phyloP scores from a whole-genome alignment of 2,888 invertebrate genomes.

The Iphiclides podalirius region DNA sequence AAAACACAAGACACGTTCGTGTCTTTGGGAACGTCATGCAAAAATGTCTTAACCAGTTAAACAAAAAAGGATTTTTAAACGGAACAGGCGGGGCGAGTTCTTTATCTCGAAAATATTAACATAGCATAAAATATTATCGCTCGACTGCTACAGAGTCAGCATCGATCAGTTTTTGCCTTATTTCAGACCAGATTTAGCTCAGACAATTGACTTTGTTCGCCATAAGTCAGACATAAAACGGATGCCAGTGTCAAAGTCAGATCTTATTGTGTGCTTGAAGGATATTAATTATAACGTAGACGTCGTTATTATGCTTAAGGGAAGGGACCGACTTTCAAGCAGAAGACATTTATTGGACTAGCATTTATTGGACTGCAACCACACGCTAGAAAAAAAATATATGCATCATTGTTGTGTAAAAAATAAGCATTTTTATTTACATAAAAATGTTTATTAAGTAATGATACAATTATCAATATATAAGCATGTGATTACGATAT shows the following conservation, averaged over 20 bases:
- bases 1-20: no score
- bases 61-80: not conserved
- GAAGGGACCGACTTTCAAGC: conserved; percentile 25
- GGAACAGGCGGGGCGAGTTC: not conserved
- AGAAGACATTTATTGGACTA: no score
- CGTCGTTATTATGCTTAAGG: conserved; percentile 37
- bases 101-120: conserved; percentile 1
- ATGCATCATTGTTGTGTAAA: not conserved
- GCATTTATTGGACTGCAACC: conserved; percentile 1
- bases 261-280: conserved; percentile 50
- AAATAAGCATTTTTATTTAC: not conserved
- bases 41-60: not conserved
- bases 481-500: no score
- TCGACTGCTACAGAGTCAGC: conserved; percentile 13
- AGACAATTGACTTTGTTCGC: conserved; percentile 70
- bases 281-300: conserved; percentile 60
- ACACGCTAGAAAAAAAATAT: not conserved
- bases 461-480: no score
- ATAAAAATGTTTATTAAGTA: not conserved
- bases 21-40: not conserved
- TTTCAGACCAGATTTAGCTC: conserved; percentile 60
- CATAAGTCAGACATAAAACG: conserved; percentile 71
- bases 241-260: conserved; percentile 59
- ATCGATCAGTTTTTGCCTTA: conserved; percentile 39
- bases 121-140: conserved; percentile 13